Evolutionary conservation across 2,888 invertebrate genomes (phyloP).

Genomic region (Campaea margaritaria): DNA sequence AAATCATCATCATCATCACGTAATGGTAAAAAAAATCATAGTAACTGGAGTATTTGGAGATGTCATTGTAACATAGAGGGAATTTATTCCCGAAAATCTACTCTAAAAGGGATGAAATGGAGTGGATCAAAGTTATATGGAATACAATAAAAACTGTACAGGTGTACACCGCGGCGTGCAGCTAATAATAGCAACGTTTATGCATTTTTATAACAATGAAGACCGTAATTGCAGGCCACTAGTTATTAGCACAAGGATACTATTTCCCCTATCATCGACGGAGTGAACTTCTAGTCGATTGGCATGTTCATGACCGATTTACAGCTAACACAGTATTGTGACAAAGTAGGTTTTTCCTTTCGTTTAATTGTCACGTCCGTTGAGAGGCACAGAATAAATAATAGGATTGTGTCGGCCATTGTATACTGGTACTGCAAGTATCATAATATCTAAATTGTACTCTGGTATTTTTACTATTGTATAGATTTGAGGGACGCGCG

Average conservation of each 20-base stretch:
- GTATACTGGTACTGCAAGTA: conserved; percentile 25
- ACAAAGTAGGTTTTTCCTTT: conserved; percentile 65
- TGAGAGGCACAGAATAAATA: conserved; percentile 8
- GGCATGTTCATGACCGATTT: conserved; percentile 47
- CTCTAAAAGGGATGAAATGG: too few species aligned
- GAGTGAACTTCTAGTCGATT: not conserved
- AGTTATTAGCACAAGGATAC: not conserved
- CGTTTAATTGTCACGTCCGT: conserved; percentile 66
- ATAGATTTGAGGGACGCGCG: conserved; percentile 8
- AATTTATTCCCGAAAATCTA: too few species aligned
- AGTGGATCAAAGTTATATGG: too few species aligned
- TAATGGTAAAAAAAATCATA: too few species aligned
- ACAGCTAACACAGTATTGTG: conserved; percentile 12
- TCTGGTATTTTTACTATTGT: conserved; percentile 15
- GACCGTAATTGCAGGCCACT: too few species aligned
- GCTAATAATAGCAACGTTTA: too few species aligned
- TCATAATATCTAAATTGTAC: not conserved
- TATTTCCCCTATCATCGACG: not conserved
- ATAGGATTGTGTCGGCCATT: conserved; percentile 37
- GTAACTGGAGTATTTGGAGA: too few species aligned
- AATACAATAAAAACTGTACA: too few species aligned
- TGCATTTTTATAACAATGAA: too few species aligned
- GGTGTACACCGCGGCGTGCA: too few species aligned
- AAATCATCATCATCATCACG: too few species aligned
- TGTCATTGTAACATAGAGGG: too few species aligned